A percentile compares a stretch with the other conserved stretches of the same genome.
phyloP scores from a whole-genome alignment of 1,140 invertebrate genomes.

The Drosophila serrata region DNA sequence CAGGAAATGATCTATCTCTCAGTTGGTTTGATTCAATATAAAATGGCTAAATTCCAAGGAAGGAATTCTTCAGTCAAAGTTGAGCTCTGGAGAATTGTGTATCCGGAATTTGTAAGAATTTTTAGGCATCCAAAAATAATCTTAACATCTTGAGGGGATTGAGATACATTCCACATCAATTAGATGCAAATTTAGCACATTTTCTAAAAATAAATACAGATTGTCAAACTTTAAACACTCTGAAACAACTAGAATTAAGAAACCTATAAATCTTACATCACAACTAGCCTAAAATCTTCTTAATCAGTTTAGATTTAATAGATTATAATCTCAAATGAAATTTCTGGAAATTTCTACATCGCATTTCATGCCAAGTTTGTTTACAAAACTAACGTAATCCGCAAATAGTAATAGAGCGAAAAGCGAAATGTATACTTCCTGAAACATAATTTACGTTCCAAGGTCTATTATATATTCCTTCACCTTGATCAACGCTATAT shows the following conservation, averaged over 20 bases:
- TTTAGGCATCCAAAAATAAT: not conserved
- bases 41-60: conserved; percentile 9
- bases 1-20: conserved; percentile 36
- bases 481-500: conserved; percentile 28
- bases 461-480: conserved; percentile 40
- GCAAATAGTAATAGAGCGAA: not conserved
- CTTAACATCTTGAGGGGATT: not conserved
- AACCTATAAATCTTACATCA: not conserved
- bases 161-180: not conserved
- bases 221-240: not conserved
- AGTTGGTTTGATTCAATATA: conserved; percentile 23
- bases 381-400: conserved; percentile 11
- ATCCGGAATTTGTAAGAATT: not conserved
- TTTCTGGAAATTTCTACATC: not conserved
- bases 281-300: not conserved
- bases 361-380: conserved; percentile 9
- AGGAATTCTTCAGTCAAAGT: not conserved
- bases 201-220: not conserved
- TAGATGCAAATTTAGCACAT: not conserved
- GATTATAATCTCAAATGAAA: not conserved
- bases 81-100: not conserved
- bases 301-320: not conserved
- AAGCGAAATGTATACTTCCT: conserved; percentile 32
- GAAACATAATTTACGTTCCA: conserved; percentile 8
- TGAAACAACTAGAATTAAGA: not conserved